Evolutionary conservation across 2,888 invertebrate species (phyloP).

Genomic region (Brassicogethes aeneus): DNA sequence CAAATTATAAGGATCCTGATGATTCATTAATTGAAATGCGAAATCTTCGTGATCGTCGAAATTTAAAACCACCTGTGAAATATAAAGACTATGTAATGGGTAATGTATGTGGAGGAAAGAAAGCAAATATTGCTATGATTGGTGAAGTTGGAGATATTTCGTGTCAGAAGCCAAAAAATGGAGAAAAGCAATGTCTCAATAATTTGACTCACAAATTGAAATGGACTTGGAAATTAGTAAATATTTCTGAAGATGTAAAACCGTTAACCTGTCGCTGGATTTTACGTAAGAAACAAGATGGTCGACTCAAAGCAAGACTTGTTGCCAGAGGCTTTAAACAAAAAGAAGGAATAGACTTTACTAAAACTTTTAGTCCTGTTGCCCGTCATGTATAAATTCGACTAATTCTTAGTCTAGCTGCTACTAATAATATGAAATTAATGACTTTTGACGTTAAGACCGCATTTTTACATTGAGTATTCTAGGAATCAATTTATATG

Average conservation of each 20-base stretch:
- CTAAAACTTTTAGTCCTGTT: constrained; percentile 26
- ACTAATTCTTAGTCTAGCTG: constrained; percentile 20
- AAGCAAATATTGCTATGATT: constrained; percentile 6
- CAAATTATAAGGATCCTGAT: constrained; percentile 12
- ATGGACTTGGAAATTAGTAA: constrained; percentile 21
- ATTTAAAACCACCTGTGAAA: constrained; percentile 2
- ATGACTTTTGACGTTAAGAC: constrained; percentile 14
- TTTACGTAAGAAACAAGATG: constrained; percentile 19
- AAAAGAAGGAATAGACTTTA: constrained; percentile 20
- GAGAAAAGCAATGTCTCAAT: constrained; percentile 20
- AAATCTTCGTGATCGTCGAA: constrained; percentile 1
- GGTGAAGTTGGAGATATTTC: constrained; percentile 9
- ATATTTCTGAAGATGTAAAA: constrained; percentile 15
- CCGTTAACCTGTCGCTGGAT: constrained; percentile 23
- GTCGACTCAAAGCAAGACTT: constrained; percentile 18
- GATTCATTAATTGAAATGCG: constrained; percentile 2
- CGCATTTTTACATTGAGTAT: constrained; percentile 11
- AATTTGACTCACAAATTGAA: constrained; percentile 13
- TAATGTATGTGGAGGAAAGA: constrained; percentile 6
- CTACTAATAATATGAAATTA: constrained; percentile 13
- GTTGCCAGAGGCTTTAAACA: constrained; percentile 25
- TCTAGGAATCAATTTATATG: constrained; percentile 5
- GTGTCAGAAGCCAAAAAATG: constrained; percentile 18
- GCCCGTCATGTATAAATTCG: constrained; percentile 20
- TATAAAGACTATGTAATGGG: constrained; percentile 8